Conservation (phyloP, 2,797 vertebrate species). For the Mus spretus region DNA sequence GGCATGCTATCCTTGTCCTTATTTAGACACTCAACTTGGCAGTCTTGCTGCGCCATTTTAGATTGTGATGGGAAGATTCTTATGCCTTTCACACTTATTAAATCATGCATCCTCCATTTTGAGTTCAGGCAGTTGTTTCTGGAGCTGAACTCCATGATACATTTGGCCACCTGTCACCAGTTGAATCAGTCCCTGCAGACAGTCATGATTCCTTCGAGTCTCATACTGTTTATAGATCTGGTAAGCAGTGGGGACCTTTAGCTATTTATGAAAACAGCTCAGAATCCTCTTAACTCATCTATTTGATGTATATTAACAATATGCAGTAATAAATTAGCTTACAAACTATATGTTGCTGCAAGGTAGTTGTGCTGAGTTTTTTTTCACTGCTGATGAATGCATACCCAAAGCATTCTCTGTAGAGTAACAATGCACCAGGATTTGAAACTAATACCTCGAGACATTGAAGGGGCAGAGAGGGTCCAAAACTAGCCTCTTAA, state of each 20-base stretch:
- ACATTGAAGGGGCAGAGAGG: too few relatives aligned
- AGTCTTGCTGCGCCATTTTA: constrained; percentile 12
- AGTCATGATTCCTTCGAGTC: constrained; percentile 49
- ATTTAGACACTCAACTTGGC: constrained; percentile 51
- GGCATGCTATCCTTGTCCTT: constrained; percentile 35
- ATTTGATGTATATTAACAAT: neutral
- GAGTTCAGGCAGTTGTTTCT: constrained; percentile 5
- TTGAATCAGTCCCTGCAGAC: constrained; percentile 14
- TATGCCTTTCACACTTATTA: neutral
- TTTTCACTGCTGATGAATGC: constrained; percentile 15
- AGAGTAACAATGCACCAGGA: neutral
- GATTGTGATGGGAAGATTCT: neutral
- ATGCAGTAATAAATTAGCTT: constrained; percentile 14
- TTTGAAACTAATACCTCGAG: neutral
- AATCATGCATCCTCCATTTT: constrained; percentile 64
- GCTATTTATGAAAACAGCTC: constrained; percentile 2
- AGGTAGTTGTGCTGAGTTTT: neutral
- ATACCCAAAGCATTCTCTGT: constrained; percentile 12
- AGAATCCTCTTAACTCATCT: neutral
- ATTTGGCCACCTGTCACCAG: constrained; percentile 25
- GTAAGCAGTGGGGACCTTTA: constrained; percentile 12
- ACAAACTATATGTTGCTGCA: neutral
- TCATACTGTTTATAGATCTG: constrained; percentile 8
- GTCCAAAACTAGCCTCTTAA: neutral
- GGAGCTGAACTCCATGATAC: constrained; percentile 32